Base-by-base conservation (phyloP, 1,140 invertebrate genomes). In the Drosophila paulistorum region DNA sequence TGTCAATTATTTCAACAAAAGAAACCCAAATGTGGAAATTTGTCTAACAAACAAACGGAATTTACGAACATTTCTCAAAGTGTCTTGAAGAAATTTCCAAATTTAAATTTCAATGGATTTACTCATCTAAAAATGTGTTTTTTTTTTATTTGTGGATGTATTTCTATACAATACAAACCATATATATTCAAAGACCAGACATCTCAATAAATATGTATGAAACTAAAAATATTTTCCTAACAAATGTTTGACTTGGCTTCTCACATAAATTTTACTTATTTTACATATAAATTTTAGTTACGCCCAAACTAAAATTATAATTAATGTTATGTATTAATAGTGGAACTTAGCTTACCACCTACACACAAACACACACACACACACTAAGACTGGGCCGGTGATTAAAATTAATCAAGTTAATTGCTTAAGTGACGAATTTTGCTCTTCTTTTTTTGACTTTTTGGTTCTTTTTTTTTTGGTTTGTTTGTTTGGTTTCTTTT, bases 321-420 rank as follows among this genome's bases (percentile, higher is more conserved):
- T 51, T 51, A 51, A 51, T 51, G 9, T 48, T 48, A 20, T 48
- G n/a, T 14, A 48, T 20, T 17, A 48, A 48, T 20, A 48, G 6
- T 51, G 6, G 17, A 51, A 51, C 17, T 51, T 23, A 5, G 45
- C 3, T 51, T 23, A 20, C 20, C 45, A 48, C 45, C 45, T 51
- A 51, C 45, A 51, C 57, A 61, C 14, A 33, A 10, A 30, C 23
- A 33, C 14, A 14, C 14, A 17, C 14, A 45, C 42, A 7, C n/a
- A 35, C 10, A 39, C 10, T 1, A 4, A 39, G 3, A 3, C 10
- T n/a, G 33, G 20, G 13, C 57, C n/a, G 26, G 37, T 55, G 37
- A 65, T 73, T 62, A 60, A 65, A 65, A 62, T 54, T 70, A 59
- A 81, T 82, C 39, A 87, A 70, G 51, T 26, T 75, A 78, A 81